Evolutionary conservation across 1,140 invertebrate genomes (phyloP).

Genomic region (Drosophila saltans): DNA sequence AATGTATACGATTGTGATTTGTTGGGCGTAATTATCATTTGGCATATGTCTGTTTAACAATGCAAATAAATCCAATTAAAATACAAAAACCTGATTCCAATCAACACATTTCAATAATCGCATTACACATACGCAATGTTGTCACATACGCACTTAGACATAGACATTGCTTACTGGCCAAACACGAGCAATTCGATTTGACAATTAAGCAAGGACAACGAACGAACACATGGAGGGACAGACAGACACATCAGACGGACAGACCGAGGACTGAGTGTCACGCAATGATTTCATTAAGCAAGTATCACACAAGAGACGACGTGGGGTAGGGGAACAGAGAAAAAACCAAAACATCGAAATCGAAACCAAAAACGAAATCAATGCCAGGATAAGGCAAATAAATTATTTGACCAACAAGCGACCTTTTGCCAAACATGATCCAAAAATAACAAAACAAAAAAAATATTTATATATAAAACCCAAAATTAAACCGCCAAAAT

Average conservation of each 20-base stretch:
- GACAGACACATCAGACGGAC: neutral
- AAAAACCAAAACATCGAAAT: constrained; percentile 38
- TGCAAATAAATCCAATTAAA: constrained; percentile 59
- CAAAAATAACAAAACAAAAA: constrained; percentile 51
- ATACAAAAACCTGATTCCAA: constrained; percentile 69
- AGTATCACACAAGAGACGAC: neutral
- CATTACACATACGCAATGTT: constrained; percentile 67
- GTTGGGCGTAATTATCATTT: neutral
- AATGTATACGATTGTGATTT: neutral
- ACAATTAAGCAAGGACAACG: constrained; percentile 51
- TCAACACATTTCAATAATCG: constrained; percentile 70
- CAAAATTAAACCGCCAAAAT: constrained; percentile 44
- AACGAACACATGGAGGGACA: neutral
- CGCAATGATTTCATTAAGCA: constrained; percentile 61
- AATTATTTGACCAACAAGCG: constrained; percentile 58
- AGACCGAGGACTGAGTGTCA: constrained; percentile 25
- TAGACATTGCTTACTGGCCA: constrained; percentile 5
- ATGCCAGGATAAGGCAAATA: constrained; percentile 63
- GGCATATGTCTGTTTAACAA: constrained; percentile 26
- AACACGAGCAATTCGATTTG: constrained; percentile 53
- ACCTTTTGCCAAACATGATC: constrained; percentile 63
- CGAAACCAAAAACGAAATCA: constrained; percentile 56
- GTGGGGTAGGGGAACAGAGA: neutral
- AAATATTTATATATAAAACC: constrained; percentile 52
- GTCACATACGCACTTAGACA: constrained; percentile 28